Evolutionary conservation across 2,888 invertebrate species (phyloP).

Genomic region (Allolobophora icterica): DNA sequence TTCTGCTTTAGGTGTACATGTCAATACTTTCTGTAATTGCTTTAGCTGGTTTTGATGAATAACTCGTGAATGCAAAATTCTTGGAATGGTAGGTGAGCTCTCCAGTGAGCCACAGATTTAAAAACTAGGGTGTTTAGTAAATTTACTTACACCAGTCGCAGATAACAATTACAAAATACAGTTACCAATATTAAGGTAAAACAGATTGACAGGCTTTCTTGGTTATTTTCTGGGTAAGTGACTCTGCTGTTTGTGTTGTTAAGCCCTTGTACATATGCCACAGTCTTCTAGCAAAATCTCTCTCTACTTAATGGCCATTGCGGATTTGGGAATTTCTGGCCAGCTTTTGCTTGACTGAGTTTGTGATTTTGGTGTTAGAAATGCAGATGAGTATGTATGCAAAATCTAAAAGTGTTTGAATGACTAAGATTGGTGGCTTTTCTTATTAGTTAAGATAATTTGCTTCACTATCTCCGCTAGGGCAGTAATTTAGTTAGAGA

Average conservation of each 20-base stretch:
- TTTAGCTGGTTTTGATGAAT: background rate
- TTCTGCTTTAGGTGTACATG: background rate
- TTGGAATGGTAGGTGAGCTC: background rate
- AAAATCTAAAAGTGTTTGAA: background rate
- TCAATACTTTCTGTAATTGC: background rate
- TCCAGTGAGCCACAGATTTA: too few relatives aligned
- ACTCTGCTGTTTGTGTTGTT: background rate
- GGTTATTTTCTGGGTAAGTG: background rate
- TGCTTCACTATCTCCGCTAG: too few relatives aligned
- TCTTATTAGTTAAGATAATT: background rate
- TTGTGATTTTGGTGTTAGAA: background rate
- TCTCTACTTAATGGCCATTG: background rate
- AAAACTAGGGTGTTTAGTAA: background rate
- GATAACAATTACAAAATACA: too few relatives aligned
- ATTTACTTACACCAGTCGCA: too few relatives aligned
- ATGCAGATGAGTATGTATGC: background rate
- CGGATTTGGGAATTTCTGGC: background rate
- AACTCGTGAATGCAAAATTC: background rate
- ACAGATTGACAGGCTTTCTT: background rate
- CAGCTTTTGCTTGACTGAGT: background rate
- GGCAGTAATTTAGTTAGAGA: too few relatives aligned
- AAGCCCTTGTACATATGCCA: background rate
- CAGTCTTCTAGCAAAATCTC: background rate
- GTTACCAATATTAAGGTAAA: background rate
- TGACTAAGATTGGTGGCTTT: background rate